These are phyloP conservation scores for Cacoxenus indagator DNA, from an alignment of 2,888 invertebrate genomes.

Conservation along the genomic window DNA sequence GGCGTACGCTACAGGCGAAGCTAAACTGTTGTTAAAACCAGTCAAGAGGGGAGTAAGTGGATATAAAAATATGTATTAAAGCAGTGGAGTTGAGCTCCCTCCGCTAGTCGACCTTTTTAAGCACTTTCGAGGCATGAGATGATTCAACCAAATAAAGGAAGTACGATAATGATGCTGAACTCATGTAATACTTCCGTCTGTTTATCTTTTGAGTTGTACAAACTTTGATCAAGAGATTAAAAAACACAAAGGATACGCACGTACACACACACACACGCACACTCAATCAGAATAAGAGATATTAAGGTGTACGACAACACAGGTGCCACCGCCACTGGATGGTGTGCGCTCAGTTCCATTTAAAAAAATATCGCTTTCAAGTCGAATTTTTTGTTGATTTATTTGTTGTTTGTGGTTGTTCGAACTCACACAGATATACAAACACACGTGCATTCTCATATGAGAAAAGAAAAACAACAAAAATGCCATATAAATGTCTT, in stretches of 20 bases:
- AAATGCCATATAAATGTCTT: not conserved
- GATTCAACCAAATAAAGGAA: not conserved
- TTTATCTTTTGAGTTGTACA: constrained; percentile 14
- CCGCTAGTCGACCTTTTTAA: not conserved
- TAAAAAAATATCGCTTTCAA: constrained; percentile 22
- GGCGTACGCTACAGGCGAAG: too few species aligned
- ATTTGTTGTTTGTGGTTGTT: constrained; percentile 37
- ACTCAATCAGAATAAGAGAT: not conserved
- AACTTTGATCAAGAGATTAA: constrained; percentile 13
- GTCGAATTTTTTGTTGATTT: constrained; percentile 42
- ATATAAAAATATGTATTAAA: not conserved
- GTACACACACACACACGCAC: not conserved
- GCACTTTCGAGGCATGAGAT: not conserved
- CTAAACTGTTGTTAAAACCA: too few species aligned
- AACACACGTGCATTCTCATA: not conserved
- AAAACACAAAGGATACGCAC: not conserved
- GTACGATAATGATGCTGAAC: constrained; percentile 5
- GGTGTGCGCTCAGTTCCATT: not conserved
- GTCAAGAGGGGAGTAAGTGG: too few species aligned
- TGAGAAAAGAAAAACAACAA: not conserved
- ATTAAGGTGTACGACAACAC: too few species aligned
- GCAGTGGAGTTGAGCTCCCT: not conserved
- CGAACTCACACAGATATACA: not conserved
- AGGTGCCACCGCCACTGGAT: not conserved
- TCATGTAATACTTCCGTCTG: not conserved